Evolutionary conservation across 2,888 invertebrate species (phyloP), one percentile per base, ranked within the genome.

Genomic region (Lypha dubia): DNA sequence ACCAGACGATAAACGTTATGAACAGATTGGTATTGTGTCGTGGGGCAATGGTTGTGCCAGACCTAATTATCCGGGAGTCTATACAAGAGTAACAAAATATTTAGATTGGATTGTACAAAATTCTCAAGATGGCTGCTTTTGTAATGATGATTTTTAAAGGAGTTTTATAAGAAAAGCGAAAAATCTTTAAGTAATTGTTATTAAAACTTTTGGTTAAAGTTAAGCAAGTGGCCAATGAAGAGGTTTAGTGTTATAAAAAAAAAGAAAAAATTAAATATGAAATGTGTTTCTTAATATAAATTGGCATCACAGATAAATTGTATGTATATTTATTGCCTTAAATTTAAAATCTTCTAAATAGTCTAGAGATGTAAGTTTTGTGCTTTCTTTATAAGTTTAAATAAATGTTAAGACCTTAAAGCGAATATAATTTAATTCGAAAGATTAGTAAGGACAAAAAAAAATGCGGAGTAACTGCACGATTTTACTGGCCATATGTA

Each of bases 21-120:
- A 97, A 92, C 93, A 97, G 87, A 96, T 97, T 90, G 97, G 96
- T 94, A 94, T 97, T 20, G 97, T 97, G 0, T 97, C 97, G 0
- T 97, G 97, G 97, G 97, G 97, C 41, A 97, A 97, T 89, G 97
- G 97, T 24, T 97, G 97, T 90, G 97, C 97, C 0, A 93, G 97
- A 83, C 94, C 95, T 8, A 96, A 96, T 17, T 97, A 96, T 91
- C 97, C 97, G 0, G 97, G 97, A 1, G 97, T 97, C 0, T 97
- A 97, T 91, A 96, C 97, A 0, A 93, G 97, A 86, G 95, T 97
- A 46, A 96, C 96, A n/a, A 94, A 95, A 88, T 97, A 96, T 91
- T 91, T 97, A 68, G 94, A 95, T 88, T 97, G 97, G 97, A 96
- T 97, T 87, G 92, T 93, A 85, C 95, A 95, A 86, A 95, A 97